Conservation (phyloP, 2,888 invertebrate genomes). For the Aphidius colemani region DNA sequence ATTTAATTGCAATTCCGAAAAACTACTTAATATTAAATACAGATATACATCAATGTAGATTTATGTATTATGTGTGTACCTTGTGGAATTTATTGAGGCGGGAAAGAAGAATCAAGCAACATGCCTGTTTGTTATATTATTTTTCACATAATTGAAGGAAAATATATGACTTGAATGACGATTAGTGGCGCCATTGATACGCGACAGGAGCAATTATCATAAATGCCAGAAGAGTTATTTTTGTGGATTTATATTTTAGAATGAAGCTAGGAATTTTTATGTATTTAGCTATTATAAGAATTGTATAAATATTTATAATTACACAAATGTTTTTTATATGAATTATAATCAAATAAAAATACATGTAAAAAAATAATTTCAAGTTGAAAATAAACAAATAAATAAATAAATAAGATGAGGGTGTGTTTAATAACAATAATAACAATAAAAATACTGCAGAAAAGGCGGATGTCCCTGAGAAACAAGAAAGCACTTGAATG, state of each 20-base stretch:
- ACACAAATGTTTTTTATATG: too few species aligned
- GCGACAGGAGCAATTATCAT: constrained; percentile 46
- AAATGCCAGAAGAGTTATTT: constrained; percentile 41
- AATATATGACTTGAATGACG: neutral
- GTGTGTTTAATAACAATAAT: neutral
- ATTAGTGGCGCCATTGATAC: constrained; percentile 32
- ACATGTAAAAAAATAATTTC: too few species aligned
- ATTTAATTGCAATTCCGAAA: constrained; percentile 26
- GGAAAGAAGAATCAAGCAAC: neutral
- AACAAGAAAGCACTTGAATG: constrained; percentile 32
- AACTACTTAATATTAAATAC: constrained; percentile 11
- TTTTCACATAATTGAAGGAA: too few species aligned
- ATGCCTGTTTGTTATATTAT: neutral
- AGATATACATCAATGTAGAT: neutral
- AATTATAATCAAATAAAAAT: too few species aligned
- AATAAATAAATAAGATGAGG: too few species aligned
- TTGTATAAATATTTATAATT: too few species aligned
- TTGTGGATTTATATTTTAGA: constrained; percentile 39
- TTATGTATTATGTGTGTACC: too few species aligned
- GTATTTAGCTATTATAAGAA: too few species aligned
- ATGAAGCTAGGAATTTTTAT: constrained; percentile 40
- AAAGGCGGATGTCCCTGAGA: constrained; percentile 33
- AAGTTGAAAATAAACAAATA: too few species aligned
- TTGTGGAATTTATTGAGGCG: neutral
- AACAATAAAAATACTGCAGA: too few species aligned